A percentile compares a stretch with the other conserved stretches of the same genome.
phyloP scores from a whole-genome alignment of 1,140 invertebrate species.

The Prorops nasuta region DNA sequence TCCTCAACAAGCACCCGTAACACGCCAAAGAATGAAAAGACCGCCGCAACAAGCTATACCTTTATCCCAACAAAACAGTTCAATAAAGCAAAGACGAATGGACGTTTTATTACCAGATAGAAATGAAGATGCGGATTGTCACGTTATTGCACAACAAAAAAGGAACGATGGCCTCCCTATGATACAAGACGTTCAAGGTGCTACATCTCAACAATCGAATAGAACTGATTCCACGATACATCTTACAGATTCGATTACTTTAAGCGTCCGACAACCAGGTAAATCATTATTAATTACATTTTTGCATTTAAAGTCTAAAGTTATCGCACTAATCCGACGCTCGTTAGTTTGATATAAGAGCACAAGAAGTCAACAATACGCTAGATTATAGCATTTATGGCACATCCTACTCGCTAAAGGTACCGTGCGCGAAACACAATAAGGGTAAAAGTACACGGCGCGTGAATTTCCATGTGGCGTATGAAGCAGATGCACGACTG shows the following conservation, averaged over 20 bases:
- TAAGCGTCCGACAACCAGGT: constrained; percentile 63
- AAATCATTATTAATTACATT: constrained; percentile 15
- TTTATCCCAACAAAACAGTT: constrained; percentile 24
- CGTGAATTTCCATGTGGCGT: too few relatives aligned
- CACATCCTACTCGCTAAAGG: too few relatives aligned
- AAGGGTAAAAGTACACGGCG: too few relatives aligned
- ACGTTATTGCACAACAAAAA: constrained; percentile 70
- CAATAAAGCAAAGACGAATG: constrained; percentile 54
- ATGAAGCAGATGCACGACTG: too few relatives aligned
- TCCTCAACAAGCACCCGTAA: constrained; percentile 28
- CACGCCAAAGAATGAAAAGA: constrained; percentile 43
- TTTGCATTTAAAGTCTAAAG: too few relatives aligned
- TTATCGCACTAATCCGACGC: too few relatives aligned
- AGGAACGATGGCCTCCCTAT: constrained; percentile 70
- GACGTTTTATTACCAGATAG: constrained; percentile 60
- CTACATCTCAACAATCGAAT: constrained; percentile 48
- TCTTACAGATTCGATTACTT: constrained; percentile 64
- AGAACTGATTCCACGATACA: constrained; percentile 62
- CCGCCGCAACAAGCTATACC: constrained; percentile 36
- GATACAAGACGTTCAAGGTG: constrained; percentile 71
- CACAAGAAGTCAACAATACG: too few relatives aligned
- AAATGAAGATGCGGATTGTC: constrained; percentile 64
- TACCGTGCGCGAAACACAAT: too few relatives aligned
- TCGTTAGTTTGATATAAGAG: too few relatives aligned
- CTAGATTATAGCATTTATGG: too few relatives aligned